Percentiles rank a stretch among this genome's conserved stretches.
These are phyloP conservation scores for Rhagologus leucostigma DNA, from an alignment of 2,113 vertebrate genomes.

Conservation along the genomic window DNA sequence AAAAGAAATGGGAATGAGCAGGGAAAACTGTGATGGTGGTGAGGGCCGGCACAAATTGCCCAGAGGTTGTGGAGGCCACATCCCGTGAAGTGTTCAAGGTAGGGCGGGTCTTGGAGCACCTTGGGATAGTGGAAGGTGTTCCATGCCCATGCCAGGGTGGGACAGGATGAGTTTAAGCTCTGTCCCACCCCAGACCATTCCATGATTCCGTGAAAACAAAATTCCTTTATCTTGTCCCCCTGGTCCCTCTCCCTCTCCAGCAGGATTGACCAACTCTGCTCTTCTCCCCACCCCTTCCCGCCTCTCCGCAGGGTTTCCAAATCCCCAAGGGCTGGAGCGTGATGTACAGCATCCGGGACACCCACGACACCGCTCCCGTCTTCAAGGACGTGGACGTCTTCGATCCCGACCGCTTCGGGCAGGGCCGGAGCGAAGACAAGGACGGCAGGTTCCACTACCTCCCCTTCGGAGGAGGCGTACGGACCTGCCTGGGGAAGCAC, in stretches of 20 bases:
- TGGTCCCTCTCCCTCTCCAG: not conserved
- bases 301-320: constrained; percentile 85
- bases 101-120: not conserved
- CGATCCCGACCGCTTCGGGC: constrained; percentile 91
- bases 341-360: constrained; percentile 98
- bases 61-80: not conserved
- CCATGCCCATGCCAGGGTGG: fast-evolving
- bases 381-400: constrained; percentile 92
- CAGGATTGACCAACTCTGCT: fast-evolving
- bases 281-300: not conserved
- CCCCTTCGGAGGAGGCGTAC: constrained; percentile 90
- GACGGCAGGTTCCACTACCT: constrained; percentile 96
- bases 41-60: fast-evolving
- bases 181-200: not conserved
- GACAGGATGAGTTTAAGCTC: not conserved
- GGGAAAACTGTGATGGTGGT: not conserved
- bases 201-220: fast-evolving
- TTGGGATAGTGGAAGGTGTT: not conserved
- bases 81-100: not conserved
- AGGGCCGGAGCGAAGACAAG: constrained; percentile 89
- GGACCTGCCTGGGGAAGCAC: constrained; percentile 95
- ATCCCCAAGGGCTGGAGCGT: constrained; percentile 98
- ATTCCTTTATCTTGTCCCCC: fast-evolving
- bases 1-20: not conserved
- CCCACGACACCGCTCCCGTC: constrained; percentile 90